Evolutionary conservation across 30 jellyfish, hydroid and myxozoan species (phyloP), one percentile per base, ranked within the genome.

Genomic region (Cassiopea xamachana): DNA sequence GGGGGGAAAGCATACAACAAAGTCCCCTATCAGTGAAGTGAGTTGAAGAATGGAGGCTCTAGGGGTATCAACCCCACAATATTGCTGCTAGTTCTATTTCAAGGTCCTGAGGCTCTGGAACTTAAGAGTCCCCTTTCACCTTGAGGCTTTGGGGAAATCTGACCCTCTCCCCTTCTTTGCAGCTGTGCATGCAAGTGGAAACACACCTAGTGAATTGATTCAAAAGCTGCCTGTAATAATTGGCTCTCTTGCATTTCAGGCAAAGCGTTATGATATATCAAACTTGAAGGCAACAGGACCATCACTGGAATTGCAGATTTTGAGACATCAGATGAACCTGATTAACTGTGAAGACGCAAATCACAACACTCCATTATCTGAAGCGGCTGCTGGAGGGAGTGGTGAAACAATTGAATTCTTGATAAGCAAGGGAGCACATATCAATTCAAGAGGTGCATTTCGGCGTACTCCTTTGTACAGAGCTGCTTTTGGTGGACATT

Each of bases 401-500:
- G 88, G 84, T 1, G 98, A 81, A 4, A 80, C 97, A 27, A 80
- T 90, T 55, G 84, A 55, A n/a, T 94, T 73, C 84, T 86, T 94
- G 61, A 72, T 94, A 13, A 47, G 73, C 61, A 90, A 85, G n/a
- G 97, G 97, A 13, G 98, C 98, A 2, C 77, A 64, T 79, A 90
- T 94, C 2, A 94, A 94, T 64, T 45, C 97, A 46, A 76, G 87
- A 58, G 98, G 98, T 1, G 97, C 96, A 16, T 90, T 89, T 77
- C 71, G 73, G 12, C 79, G 98, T 44, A 94, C 98, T 1, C 98
- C 98, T 15, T 27, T 94, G 60, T 94, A 89, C 85, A 89, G 98
- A 49, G 98, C 98, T 2, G 97, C 98, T 12, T 94, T 94, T 90
- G 97, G 95, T 3, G 98, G 98, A 13, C 94, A 89, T 75, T 48